Evolutionary conservation across 2,888 invertebrate species (phyloP).

Genomic region (Athalia rosae): DNA sequence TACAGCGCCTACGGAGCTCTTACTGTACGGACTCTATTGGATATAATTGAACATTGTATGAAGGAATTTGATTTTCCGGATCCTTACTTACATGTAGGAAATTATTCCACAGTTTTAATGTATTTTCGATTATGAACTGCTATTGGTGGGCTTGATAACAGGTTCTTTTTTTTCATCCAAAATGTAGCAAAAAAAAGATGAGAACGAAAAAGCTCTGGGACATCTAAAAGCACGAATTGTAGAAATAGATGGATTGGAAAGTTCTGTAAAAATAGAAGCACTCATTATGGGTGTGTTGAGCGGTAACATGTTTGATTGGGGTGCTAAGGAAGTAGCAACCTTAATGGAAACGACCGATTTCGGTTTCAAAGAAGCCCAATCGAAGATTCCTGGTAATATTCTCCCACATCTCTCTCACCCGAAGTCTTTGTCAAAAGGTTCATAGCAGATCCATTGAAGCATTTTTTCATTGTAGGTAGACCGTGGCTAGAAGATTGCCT

Average conservation of each 20-base stretch:
- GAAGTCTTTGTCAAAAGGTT: not conserved
- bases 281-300: slow-evolving; percentile 78
- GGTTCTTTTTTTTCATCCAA: slow-evolving; percentile 65
- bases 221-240: slow-evolving; percentile 81
- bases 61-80: slow-evolving; percentile 95
- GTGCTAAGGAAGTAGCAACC: slow-evolving; percentile 91
- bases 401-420: too few relatives aligned
- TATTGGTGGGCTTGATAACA: not conserved
- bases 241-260: slow-evolving; percentile 82
- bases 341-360: slow-evolving; percentile 87
- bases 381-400: slow-evolving; percentile 82
- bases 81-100: slow-evolving; percentile 80
- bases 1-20: slow-evolving; percentile 85
- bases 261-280: slow-evolving; percentile 69
- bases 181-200: slow-evolving; percentile 88
- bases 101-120: too few relatives aligned
- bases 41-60: slow-evolving; percentile 93
- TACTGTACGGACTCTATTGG: slow-evolving; percentile 91
- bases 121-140: too few relatives aligned
- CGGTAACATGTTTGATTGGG: slow-evolving; percentile 99
- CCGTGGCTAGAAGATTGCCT: slow-evolving; percentile 95
- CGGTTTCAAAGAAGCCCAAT: slow-evolving; percentile 88
- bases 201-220: slow-evolving; percentile 88
- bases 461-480: slow-evolving; percentile 74
- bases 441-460: slow-evolving; percentile 1